A percentile compares a stretch with the other conserved stretches of the same genome.
Evolutionary conservation across 2,113 vertebrate species (phyloP).

Genomic region (Motacilla alba): DNA sequence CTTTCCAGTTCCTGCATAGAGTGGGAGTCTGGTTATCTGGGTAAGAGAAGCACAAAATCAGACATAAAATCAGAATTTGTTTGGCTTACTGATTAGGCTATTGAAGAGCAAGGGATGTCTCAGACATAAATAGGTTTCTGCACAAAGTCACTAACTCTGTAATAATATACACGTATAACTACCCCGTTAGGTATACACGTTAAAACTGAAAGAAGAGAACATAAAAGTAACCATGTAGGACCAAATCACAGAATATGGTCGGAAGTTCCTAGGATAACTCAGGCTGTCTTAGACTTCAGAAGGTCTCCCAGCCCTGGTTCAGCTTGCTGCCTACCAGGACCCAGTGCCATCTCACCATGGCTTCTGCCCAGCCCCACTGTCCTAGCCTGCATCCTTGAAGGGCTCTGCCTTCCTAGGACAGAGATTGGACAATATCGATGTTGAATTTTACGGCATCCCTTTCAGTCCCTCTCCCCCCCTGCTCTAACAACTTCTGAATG

Average conservation of each 20-base stretch:
- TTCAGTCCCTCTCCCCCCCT: accelerated
- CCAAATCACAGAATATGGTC: background rate
- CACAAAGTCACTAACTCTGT: background rate
- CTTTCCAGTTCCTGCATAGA: background rate
- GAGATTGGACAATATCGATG: background rate
- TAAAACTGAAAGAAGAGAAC: background rate
- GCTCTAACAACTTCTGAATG: background rate
- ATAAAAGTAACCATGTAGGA: background rate
- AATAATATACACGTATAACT: background rate
- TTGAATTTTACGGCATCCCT: background rate
- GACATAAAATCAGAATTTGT: background rate
- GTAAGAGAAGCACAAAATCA: background rate
- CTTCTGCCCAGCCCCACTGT: accelerated
- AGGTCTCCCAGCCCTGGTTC: background rate
- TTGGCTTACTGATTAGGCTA: background rate
- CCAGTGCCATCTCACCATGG: background rate
- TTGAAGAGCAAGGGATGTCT: background rate
- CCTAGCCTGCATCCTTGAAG: background rate
- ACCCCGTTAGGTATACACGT: background rate
- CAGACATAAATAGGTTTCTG: background rate
- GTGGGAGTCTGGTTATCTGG: background rate
- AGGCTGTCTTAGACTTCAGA: background rate
- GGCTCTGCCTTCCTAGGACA: background rate
- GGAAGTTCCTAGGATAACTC: background rate
- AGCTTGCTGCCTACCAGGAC: accelerated